Conservation (phyloP, 2,113 vertebrate species). For the Psettodes erumei region DNA sequence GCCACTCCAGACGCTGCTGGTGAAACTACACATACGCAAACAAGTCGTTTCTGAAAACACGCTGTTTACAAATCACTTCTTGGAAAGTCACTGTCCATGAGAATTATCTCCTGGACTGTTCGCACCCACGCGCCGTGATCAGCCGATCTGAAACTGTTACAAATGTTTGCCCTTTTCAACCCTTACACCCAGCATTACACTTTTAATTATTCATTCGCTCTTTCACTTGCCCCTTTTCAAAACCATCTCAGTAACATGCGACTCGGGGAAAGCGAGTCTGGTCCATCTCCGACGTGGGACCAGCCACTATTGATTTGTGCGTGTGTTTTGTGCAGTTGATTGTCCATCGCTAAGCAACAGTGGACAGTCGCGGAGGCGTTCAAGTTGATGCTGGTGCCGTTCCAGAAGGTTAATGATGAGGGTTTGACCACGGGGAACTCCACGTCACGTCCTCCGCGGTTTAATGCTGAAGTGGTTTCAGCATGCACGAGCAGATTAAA, state of each 20-base stretch:
- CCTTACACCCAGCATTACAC: neutral
- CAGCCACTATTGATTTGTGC: conserved; percentile 43
- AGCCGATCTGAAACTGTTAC: conserved; percentile 13
- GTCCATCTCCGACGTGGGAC: conserved; percentile 3
- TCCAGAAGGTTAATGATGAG: conserved; percentile 73
- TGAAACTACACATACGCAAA: conserved; percentile 24
- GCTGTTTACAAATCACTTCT: conserved; percentile 12
- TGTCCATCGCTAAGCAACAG: conserved; percentile 71
- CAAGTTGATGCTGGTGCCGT: conserved; percentile 48
- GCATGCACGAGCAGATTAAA: conserved; percentile 51
- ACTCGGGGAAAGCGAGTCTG: neutral
- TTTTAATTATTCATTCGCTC: conserved; percentile 16
- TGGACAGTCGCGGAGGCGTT: conserved; percentile 41
- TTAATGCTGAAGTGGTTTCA: conserved; percentile 64
- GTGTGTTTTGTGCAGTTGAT: conserved; percentile 58
- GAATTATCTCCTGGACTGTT: neutral
- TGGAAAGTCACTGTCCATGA: conserved; percentile 3
- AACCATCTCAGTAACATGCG: conserved; percentile 14
- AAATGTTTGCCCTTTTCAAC: conserved; percentile 41
- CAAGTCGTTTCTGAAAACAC: conserved; percentile 18
- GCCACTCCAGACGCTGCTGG: conserved; percentile 34
- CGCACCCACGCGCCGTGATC: neutral
- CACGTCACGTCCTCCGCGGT: conserved; percentile 59
- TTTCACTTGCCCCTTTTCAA: conserved; percentile 7
- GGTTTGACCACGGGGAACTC: conserved; percentile 57